These are phyloP conservation scores for Enteromius mattozi DNA, from an alignment of 2,797 vertebrate species.

Conservation along the genomic window DNA sequence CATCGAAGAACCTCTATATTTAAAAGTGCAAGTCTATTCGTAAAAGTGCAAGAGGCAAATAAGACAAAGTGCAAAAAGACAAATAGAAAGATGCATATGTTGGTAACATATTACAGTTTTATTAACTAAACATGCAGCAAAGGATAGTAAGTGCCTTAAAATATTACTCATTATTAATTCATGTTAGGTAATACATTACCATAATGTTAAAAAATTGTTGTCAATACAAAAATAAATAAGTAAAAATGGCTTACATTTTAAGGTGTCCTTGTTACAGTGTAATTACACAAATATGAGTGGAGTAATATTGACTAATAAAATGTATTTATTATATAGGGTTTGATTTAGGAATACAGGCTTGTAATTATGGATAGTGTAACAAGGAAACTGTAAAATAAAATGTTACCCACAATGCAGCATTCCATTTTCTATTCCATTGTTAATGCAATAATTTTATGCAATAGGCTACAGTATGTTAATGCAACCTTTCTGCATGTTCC, in stretches of 20 bases:
- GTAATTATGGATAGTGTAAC: not conserved
- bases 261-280: not conserved
- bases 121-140: not conserved
- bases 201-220: not conserved
- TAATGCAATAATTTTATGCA: not conserved
- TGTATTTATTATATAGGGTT: not conserved
- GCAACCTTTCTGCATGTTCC: slow-evolving; percentile 9
- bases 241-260: not conserved
- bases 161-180: not conserved
- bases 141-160: not conserved
- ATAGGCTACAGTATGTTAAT: slow-evolving; percentile 7
- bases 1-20: not conserved
- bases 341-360: not conserved
- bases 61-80: no score
- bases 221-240: not conserved
- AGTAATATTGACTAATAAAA: no score
- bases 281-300: not conserved
- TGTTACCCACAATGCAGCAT: not conserved
- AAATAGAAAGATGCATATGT: not conserved
- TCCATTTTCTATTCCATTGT: not conserved
- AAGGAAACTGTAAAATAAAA: not conserved
- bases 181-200: not conserved
- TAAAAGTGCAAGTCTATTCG: not conserved
- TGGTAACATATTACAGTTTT: not conserved
- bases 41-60: no score